Evolutionary conservation across 2,113 vertebrate species (phyloP).

Genomic region (Dryoscopus gambensis): DNA sequence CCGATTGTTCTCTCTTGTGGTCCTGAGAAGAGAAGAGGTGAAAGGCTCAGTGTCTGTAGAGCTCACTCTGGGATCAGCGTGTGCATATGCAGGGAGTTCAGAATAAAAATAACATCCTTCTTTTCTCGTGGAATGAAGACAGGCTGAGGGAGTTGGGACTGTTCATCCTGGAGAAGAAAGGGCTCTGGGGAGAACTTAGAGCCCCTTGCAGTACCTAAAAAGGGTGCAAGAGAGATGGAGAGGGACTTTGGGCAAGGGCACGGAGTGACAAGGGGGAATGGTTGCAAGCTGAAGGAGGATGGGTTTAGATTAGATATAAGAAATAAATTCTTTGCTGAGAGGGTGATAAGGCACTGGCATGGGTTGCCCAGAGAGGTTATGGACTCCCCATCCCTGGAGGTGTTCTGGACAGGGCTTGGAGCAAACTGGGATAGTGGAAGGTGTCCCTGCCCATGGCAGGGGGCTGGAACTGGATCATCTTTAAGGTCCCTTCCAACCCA

Average conservation of each 20-base stretch:
- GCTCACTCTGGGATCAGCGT: background rate
- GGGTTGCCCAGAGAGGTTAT: background rate
- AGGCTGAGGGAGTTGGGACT: background rate
- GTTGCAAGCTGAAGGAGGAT: background rate
- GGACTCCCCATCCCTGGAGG: background rate
- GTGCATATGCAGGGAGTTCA: fast-evolving
- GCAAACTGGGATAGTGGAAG: background rate
- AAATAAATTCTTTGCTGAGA: background rate
- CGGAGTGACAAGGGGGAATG: background rate
- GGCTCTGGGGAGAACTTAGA: background rate
- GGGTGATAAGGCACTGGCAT: background rate
- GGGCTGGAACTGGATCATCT: background rate
- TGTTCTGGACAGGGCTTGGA: background rate
- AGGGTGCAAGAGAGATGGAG: background rate
- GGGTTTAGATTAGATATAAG: background rate
- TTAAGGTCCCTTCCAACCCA: background rate
- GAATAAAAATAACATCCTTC: background rate
- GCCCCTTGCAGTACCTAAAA: background rate
- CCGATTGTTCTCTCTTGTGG: background rate
- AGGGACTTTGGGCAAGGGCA: background rate
- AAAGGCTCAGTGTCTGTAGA: background rate
- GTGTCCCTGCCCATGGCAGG: background rate
- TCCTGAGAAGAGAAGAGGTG: background rate
- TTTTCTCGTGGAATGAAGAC: background rate
- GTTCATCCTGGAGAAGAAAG: background rate